phyloP scores from a whole-genome alignment of 2,797 vertebrate genomes.

The Poecilia velifera region DNA sequence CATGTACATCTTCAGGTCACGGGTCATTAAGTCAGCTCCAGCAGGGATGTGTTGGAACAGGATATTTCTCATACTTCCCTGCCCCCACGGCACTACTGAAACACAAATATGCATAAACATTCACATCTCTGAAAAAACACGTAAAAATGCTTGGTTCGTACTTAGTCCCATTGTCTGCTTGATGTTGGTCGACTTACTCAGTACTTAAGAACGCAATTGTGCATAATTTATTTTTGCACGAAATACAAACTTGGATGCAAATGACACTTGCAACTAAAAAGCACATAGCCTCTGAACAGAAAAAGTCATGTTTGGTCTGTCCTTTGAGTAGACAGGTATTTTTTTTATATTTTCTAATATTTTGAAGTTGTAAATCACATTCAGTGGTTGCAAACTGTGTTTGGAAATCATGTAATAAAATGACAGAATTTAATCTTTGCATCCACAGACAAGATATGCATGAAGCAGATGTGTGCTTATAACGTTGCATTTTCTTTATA shows the following conservation, averaged over 20 bases:
- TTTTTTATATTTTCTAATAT: neutral
- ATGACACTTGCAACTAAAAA: neutral
- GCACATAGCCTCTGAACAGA: neutral
- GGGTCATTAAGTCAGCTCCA: conserved; percentile 79
- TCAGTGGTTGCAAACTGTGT: too few relatives aligned
- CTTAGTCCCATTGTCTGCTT: neutral
- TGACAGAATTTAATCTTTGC: too few relatives aligned
- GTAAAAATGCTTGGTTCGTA: neutral
- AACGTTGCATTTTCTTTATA: too few relatives aligned
- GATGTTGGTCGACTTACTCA: conserved; percentile 2
- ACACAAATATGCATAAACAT: conserved; percentile 57
- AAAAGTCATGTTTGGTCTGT: neutral
- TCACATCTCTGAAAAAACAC: conserved; percentile 27
- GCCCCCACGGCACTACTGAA: conserved; percentile 57
- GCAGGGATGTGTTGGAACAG: conserved; percentile 75
- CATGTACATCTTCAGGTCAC: conserved; percentile 77
- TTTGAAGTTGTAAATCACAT: too few relatives aligned
- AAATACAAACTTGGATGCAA: neutral
- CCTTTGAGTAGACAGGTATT: neutral
- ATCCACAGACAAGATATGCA: too few relatives aligned
- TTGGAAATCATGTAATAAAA: too few relatives aligned
- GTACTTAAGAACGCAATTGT: conserved; percentile 4
- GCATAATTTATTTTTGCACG: neutral
- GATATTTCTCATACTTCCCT: conserved; percentile 74
- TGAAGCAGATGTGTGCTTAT: too few relatives aligned